A percentile compares a stretch with the other conserved stretches of the same genome.
Evolutionary conservation across 2,888 invertebrate species (phyloP).

Genomic region (Nymphalis c-album): DNA sequence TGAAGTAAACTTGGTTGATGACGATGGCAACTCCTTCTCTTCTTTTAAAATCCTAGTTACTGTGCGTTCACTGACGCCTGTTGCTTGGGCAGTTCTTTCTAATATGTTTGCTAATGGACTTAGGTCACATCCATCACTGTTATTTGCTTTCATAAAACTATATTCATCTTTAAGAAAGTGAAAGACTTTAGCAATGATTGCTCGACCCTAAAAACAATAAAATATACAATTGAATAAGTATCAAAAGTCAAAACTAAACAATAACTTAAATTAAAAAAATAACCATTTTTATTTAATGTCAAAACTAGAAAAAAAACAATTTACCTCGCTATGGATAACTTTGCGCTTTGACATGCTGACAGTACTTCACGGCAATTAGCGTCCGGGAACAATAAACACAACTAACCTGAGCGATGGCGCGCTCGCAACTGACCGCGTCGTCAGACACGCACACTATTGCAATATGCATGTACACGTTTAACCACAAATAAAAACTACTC

Average conservation of each 20-base stretch:
- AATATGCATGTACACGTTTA: conserved; percentile 1
- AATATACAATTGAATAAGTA: conserved; percentile 2
- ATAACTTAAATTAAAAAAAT: background rate
- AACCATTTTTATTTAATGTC: background rate
- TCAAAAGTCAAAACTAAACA: conserved; percentile 2
- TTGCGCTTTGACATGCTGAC: background rate
- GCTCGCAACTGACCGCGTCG: background rate
- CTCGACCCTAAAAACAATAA: conserved; percentile 10
- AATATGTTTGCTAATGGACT: conserved; percentile 1
- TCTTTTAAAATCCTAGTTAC: background rate
- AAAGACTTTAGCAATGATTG: conserved; percentile 16
- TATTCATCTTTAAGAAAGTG: conserved; percentile 19
- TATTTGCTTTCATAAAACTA: conserved; percentile 8
- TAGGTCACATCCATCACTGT: conserved; percentile 16
- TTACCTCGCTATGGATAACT: background rate
- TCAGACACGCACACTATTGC: background rate
- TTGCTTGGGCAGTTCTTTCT: background rate
- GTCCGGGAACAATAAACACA: background rate
- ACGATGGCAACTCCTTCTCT: background rate
- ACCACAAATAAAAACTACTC: conserved; percentile 2
- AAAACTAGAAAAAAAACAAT: background rate
- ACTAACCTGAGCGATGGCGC: background rate
- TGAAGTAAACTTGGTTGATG: background rate
- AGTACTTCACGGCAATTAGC: background rate
- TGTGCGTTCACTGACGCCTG: background rate